Evolutionary conservation across 92 coral and sea anemone species (phyloP).

Genomic region (Virgularia gustaviana): DNA sequence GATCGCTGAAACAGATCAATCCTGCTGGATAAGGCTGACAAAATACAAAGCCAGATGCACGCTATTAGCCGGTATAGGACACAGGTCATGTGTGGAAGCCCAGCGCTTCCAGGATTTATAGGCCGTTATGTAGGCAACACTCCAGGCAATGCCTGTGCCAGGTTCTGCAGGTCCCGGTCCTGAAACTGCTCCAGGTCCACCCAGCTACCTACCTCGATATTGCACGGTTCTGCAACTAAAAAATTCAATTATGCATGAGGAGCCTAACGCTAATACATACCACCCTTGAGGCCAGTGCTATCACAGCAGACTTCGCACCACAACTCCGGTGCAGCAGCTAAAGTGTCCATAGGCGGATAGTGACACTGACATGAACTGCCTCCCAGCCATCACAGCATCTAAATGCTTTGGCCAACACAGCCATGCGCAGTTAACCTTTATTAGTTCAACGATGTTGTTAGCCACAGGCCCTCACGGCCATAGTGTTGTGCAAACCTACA

Average conservation of each 20-base stretch:
- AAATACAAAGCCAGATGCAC: conserved; percentile 20
- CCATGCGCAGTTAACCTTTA: no score
- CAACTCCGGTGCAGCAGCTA: no score
- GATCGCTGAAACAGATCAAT: conserved; percentile 23
- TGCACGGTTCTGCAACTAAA: neutral
- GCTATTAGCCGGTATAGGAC: conserved; percentile 18
- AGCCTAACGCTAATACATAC: neutral
- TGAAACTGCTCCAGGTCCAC: neutral
- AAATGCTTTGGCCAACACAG: no score
- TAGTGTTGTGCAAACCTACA: no score
- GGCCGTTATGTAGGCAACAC: neutral
- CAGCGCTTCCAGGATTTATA: neutral
- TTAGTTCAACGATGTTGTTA: no score
- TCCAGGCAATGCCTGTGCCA: conserved; percentile 23
- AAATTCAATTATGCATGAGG: neutral
- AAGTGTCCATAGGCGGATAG: no score
- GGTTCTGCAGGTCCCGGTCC: conserved; percentile 4
- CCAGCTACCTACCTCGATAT: neutral
- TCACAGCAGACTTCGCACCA: no score
- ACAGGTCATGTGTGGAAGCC: neutral
- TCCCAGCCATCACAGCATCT: no score
- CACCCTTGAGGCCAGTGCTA: neutral
- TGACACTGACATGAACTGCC: no score
- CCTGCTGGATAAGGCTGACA: conserved; percentile 14
- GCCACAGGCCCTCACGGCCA: no score